Evolutionary conservation across 2,888 invertebrate species (phyloP).

Genomic region (Agrochola litura): DNA sequence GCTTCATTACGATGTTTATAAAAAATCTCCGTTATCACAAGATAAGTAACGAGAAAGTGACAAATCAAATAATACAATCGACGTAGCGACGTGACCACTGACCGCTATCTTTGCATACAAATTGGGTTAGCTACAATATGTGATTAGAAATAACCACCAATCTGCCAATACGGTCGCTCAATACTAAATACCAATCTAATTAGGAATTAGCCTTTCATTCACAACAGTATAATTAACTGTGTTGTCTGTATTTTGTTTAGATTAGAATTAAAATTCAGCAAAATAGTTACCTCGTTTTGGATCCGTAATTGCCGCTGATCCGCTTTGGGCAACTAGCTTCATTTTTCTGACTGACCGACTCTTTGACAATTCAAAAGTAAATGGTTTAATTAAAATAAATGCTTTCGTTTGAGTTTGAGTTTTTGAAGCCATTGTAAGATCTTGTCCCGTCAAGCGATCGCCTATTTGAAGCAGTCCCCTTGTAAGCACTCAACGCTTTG

Average conservation of each 20-base stretch:
- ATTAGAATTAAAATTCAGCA: neutral
- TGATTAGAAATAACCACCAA: constrained; percentile 53
- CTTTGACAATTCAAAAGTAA: too few species aligned
- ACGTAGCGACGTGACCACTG: constrained; percentile 27
- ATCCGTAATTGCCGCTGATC: too few species aligned
- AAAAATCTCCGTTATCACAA: neutral
- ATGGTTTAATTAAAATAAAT: too few species aligned
- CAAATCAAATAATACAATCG: constrained; percentile 16
- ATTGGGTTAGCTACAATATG: constrained; percentile 37
- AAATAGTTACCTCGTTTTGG: neutral
- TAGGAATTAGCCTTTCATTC: constrained; percentile 33
- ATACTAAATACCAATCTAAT: constrained; percentile 36
- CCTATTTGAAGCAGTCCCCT: too few species aligned
- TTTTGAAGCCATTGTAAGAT: too few species aligned
- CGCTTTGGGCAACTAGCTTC: too few species aligned
- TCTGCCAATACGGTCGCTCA: constrained; percentile 38
- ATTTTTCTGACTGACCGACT: too few species aligned
- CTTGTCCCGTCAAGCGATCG: too few species aligned
- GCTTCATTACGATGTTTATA: neutral
- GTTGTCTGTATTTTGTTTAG: neutral
- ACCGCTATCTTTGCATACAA: constrained; percentile 42
- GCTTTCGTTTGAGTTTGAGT: too few species aligned
- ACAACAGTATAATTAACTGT: neutral
- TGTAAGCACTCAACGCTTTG: too few species aligned
- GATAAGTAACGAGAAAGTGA: neutral